Base-by-base conservation (phyloP, 2,888 invertebrate genomes). In the Quadroppia sp. region DNA sequence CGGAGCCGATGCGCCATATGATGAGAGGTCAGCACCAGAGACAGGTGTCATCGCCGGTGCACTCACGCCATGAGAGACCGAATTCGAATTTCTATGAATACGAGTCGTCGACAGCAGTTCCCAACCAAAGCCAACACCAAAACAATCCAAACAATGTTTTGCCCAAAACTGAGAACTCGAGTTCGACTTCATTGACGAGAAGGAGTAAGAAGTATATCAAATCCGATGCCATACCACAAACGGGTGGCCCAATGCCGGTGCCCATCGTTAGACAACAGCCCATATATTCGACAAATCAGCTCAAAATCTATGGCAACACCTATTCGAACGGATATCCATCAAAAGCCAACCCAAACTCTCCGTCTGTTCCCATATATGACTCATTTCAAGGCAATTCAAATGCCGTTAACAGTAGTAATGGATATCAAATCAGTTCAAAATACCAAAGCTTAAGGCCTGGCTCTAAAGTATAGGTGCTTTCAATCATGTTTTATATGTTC, bases 61-160 rank as follows among this genome's bases (percentile, higher is more conserved):
- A 69, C 64, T 11, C 75, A 20, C 6, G 45, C 6, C 71, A 76
- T 36, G 83, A 85, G 71, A 85, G 91, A 23, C 91, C 91, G 6
- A 88, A 89, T 76, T 91, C 91, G 76, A 91, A 90, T 83, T 91
- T 89, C 83, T 91, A 90, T 82, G 91, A 92, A 82, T 91, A 91
- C 82, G 91, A 91, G 53, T 76, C 74, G 48, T 71, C 78, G 53
- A 6, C 13, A 15, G 20, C 20, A 42, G 15, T 23, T 13, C 30
- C 3, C 6, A 3, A 67, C 13, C 20, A 11, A 2, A 67, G 9
- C 7, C 56, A 28, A 40, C 9, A 67, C 3, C 23, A 42, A 3
- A 45, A 25, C 15, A 70, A 70, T 70, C 1, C 20, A 64, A 70
- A 59, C 30, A 59, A 59, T 30, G 20, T 23, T 50, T 30, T 30